phyloP scores from a whole-genome alignment of 2,797 vertebrate genomes.

The Sebastes steindachneri region DNA sequence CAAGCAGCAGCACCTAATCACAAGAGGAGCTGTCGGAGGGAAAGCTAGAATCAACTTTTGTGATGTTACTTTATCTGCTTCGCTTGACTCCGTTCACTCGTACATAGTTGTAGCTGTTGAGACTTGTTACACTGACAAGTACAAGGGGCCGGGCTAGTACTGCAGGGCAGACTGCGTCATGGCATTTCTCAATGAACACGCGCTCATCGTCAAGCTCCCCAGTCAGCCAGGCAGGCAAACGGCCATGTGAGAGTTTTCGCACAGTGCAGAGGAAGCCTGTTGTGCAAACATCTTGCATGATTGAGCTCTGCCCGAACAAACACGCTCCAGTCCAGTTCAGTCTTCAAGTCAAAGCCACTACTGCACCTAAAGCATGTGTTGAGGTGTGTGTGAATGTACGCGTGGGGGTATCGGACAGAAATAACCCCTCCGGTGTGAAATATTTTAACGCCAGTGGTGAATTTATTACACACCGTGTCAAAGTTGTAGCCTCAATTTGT shows the following conservation, averaged over 20 bases:
- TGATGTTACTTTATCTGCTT: constrained; percentile 35
- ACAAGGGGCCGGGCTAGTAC: constrained; percentile 48
- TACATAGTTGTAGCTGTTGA: constrained; percentile 68
- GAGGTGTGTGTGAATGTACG: constrained; percentile 6
- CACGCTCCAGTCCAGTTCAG: constrained; percentile 14
- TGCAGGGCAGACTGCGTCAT: constrained; percentile 39
- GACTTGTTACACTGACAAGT: constrained; percentile 71
- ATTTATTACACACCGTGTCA: constrained; percentile 49
- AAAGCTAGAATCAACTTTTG: constrained; percentile 26
- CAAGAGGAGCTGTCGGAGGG: constrained; percentile 42
- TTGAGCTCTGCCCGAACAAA: constrained; percentile 43
- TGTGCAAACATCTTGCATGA: constrained; percentile 65
- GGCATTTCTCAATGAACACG: constrained; percentile 66
- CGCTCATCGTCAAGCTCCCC: constrained; percentile 27
- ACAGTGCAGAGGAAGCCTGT: constrained; percentile 60
- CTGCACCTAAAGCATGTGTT: constrained; percentile 5
- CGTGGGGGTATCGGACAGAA: neutral
- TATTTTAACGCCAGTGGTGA: constrained; percentile 28
- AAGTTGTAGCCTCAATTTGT: constrained; percentile 52
- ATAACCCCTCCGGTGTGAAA: constrained; percentile 39
- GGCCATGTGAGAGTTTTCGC: constrained; percentile 74
- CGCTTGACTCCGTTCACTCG: constrained; percentile 27
- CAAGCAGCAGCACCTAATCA: constrained; percentile 30
- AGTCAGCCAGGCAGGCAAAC: constrained; percentile 9
- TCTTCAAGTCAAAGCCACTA: constrained; percentile 14